Percentiles rank a stretch among this genome's conserved stretches.
phyloP scores from a whole-genome alignment of 2,888 invertebrate genomes.

The Amblyjoppa fuscipennis region DNA sequence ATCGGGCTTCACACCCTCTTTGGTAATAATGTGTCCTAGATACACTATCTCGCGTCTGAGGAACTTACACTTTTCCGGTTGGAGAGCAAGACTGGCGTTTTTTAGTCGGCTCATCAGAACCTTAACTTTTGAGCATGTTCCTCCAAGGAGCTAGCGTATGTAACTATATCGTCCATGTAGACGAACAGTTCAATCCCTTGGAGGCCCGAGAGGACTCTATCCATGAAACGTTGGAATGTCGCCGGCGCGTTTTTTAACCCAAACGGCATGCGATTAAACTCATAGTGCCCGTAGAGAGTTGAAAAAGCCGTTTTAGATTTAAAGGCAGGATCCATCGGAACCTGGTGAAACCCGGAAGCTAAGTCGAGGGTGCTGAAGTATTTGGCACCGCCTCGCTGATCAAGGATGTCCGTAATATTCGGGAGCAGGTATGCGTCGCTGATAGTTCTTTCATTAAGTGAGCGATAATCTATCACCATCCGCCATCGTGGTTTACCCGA shows the following conservation, averaged over 20 bases:
- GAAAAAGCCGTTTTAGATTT: constrained; percentile 53
- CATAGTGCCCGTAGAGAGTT: constrained; percentile 55
- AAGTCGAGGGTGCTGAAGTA: constrained; percentile 72
- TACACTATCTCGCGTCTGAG: constrained; percentile 59
- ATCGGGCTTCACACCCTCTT: constrained; percentile 68
- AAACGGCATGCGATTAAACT: constrained; percentile 57
- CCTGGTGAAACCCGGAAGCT: constrained; percentile 72
- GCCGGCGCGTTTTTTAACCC: constrained; percentile 58
- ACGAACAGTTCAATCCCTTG: constrained; percentile 51
- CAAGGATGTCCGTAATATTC: no score
- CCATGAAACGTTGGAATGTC: constrained; percentile 51
- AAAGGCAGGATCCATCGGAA: constrained; percentile 58
- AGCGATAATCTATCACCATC: constrained; percentile 72
- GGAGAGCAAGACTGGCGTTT: constrained; percentile 61
- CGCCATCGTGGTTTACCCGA: constrained; percentile 69
- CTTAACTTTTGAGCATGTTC: constrained; percentile 61
- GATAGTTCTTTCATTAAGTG: constrained; percentile 71
- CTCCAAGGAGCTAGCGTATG: constrained; percentile 52
- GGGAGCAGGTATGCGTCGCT: constrained; percentile 65
- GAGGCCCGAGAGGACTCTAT: constrained; percentile 30
- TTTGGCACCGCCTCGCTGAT: constrained; percentile 68
- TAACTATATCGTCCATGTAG: constrained; percentile 67
- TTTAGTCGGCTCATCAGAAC: constrained; percentile 52
- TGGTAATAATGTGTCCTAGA: constrained; percentile 66
- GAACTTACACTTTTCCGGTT: constrained; percentile 68